Percentiles rank a stretch among this genome's conserved stretches.
phyloP scores from a whole-genome alignment of 2,113 vertebrate genomes.

The Sander lucioperca region DNA sequence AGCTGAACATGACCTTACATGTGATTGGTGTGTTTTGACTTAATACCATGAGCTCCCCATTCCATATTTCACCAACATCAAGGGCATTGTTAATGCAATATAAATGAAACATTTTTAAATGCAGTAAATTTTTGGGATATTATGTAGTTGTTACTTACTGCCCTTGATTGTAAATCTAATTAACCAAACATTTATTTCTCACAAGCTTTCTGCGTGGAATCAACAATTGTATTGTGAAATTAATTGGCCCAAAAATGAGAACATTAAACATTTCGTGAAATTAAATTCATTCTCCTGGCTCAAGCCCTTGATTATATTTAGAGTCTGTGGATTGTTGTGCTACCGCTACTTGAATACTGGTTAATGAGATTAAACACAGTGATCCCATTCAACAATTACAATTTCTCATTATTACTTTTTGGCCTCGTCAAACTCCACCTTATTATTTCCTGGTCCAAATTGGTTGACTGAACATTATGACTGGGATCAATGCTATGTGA shows the following conservation, averaged over 20 bases:
- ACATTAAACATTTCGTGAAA: slow-evolving; percentile 59
- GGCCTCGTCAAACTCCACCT: slow-evolving; percentile 33
- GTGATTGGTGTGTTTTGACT: slow-evolving; percentile 49
- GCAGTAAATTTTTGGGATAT: slow-evolving; percentile 56
- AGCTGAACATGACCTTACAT: slow-evolving; percentile 61
- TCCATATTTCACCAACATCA: slow-evolving; percentile 64
- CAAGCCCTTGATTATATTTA: slow-evolving; percentile 31
- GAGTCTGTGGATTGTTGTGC: slow-evolving; percentile 22
- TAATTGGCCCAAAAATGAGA: slow-evolving; percentile 55
- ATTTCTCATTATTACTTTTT: slow-evolving; percentile 29
- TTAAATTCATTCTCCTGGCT: slow-evolving; percentile 53
- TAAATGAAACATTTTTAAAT: slow-evolving; percentile 62
- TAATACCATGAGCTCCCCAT: slow-evolving; percentile 25
- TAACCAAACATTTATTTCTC: slow-evolving; percentile 69
- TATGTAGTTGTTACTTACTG: slow-evolving; percentile 57
- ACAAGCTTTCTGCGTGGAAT: slow-evolving; percentile 44
- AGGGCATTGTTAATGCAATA: slow-evolving; percentile 60
- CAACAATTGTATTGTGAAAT: slow-evolving; percentile 48
- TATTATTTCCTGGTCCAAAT: slow-evolving; percentile 23
- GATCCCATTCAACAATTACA: slow-evolving; percentile 26
- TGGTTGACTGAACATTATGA: slow-evolving; percentile 44
- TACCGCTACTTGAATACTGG: background rate
- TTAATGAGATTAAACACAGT: slow-evolving; percentile 23
- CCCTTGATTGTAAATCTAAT: slow-evolving; percentile 68
- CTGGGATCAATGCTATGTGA: slow-evolving; percentile 54